Conservation (phyloP, 2,888 invertebrate genomes). For the Malacosoma neustria region DNA sequence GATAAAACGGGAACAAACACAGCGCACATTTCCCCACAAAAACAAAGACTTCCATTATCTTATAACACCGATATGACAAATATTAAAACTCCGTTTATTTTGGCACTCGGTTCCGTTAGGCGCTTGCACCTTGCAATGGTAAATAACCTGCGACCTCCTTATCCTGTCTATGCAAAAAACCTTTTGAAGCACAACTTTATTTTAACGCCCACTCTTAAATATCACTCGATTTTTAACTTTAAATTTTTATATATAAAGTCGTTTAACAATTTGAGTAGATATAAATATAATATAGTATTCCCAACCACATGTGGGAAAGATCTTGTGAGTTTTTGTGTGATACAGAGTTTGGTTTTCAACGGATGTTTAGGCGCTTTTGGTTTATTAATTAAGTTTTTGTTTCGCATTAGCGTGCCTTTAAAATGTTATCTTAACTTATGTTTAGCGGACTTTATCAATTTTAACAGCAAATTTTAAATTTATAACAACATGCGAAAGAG, state of each 20-base stretch:
- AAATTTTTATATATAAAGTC: background rate
- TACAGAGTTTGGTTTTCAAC: conserved; percentile 44
- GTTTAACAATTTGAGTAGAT: background rate
- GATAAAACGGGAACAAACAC: conserved; percentile 7
- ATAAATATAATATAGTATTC: conserved; percentile 4
- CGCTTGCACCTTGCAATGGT: conserved; percentile 65
- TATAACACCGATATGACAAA: conserved; percentile 42
- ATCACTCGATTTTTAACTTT: conserved; percentile 1
- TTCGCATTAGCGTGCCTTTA: conserved; percentile 35
- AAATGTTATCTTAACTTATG: background rate
- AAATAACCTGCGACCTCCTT: conserved; percentile 73
- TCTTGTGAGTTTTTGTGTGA: conserved; percentile 49
- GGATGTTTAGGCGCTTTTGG: conserved; percentile 60
- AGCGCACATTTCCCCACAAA: conserved; percentile 42
- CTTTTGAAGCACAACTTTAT: background rate
- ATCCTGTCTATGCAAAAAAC: conserved; percentile 49
- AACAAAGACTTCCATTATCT: conserved; percentile 54
- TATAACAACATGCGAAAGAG: too few relatives aligned
- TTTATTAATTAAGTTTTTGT: conserved; percentile 58
- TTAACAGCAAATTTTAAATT: too few relatives aligned
- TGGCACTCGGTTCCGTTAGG: conserved; percentile 60
- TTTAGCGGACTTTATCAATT: too few relatives aligned
- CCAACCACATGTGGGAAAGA: conserved; percentile 42
- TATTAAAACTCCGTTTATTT: conserved; percentile 46
- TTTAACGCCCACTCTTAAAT: background rate